These are phyloP conservation scores for Peromyscus leucopus DNA, from an alignment of 2,113 vertebrate species.

Conservation along the genomic window DNA sequence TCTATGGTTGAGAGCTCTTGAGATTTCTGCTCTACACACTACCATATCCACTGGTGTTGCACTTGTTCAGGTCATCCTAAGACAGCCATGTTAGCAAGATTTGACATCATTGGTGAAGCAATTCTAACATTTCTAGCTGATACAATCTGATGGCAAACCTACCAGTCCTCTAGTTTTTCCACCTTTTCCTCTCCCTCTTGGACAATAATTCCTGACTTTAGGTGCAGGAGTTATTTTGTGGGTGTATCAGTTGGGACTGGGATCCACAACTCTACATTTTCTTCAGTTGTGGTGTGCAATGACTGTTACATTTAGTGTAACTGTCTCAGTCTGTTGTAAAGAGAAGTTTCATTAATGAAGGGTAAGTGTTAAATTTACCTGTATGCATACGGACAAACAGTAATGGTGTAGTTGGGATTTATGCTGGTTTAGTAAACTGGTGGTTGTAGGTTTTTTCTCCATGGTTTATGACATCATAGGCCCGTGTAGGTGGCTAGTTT, in stretches of 20 bases:
- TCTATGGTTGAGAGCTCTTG: background rate
- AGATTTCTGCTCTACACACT: background rate
- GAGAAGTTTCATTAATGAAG: background rate
- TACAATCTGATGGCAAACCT: background rate
- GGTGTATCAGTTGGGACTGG: background rate
- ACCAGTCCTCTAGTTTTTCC: background rate
- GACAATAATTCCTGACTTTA: background rate
- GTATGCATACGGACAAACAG: background rate
- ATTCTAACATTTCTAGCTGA: background rate
- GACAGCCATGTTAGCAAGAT: too few relatives aligned
- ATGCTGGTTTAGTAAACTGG: background rate
- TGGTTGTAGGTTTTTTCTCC: background rate
- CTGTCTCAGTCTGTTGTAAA: background rate
- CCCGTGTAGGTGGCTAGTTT: background rate
- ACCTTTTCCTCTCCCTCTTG: rapidly evolving
- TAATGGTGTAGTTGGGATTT: background rate
- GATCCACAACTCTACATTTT: background rate
- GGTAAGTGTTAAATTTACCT: background rate
- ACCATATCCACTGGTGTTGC: background rate
- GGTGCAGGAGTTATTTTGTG: background rate
- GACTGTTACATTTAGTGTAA: background rate
- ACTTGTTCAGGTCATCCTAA: background rate
- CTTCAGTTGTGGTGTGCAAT: background rate
- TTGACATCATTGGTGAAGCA: background rate
- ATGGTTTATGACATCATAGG: too few relatives aligned